Percentiles rank a stretch among this genome's conserved stretches.
phyloP scores from a whole-genome alignment of 2,797 vertebrate species.

The Scomberomorus guttatus region DNA sequence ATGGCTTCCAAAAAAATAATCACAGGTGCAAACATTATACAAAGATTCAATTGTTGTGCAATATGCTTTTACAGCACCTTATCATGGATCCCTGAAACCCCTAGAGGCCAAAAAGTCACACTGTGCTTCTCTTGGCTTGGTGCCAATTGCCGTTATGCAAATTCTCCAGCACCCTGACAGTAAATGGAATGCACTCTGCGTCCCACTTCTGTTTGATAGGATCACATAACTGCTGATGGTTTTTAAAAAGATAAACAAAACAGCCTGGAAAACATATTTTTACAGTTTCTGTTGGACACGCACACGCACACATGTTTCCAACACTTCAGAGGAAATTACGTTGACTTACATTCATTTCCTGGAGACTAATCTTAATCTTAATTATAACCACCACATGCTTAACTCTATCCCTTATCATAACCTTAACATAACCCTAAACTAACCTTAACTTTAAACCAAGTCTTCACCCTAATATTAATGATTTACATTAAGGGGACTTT shows the following conservation, averaged over 20 bases:
- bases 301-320: conserved; percentile 1
- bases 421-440: no score
- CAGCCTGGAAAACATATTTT: neutral
- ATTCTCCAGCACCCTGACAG: conserved; percentile 59
- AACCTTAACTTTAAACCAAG: no score
- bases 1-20: conserved; percentile 20
- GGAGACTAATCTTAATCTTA: no score
- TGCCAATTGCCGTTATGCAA: conserved; percentile 85
- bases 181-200: conserved; percentile 59
- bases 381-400: no score
- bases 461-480: no score
- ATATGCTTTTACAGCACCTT: conserved; percentile 58
- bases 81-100: conserved; percentile 42
- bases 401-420: no score
- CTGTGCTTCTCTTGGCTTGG: conserved; percentile 63
- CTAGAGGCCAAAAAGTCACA: conserved; percentile 46
- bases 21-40: conserved; percentile 40
- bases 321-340: no score
- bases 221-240: conserved; percentile 8
- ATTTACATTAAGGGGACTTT: no score
- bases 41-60: conserved; percentile 60
- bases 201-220: conserved; percentile 21
- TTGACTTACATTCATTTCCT: no score
- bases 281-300: neutral
- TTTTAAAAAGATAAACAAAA: conserved; percentile 42